Percentiles rank a stretch among this genome's conserved stretches.
Evolutionary conservation across 2,797 vertebrate genomes (phyloP).

Genomic region (Thripadectes ignobilis): DNA sequence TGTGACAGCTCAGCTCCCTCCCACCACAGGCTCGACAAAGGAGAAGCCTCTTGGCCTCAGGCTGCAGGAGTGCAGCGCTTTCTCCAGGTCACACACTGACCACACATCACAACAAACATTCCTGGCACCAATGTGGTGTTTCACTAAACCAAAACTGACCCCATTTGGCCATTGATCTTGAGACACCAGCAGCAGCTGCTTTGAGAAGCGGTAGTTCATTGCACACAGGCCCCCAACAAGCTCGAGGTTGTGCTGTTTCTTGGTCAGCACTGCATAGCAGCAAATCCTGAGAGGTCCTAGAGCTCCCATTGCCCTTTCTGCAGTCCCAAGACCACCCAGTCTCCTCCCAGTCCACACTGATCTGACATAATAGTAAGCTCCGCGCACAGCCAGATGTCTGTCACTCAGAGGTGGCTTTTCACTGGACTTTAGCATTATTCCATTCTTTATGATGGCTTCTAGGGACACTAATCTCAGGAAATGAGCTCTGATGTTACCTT

Average conservation of each 20-base stretch:
- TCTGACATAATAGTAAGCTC: not conserved
- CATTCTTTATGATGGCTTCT: not conserved
- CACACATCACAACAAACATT: not conserved
- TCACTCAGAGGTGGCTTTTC: not conserved
- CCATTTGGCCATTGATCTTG: not conserved
- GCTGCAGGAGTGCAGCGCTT: accelerated
- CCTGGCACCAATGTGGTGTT: not conserved
- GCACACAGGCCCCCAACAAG: not conserved
- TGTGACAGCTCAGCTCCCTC: not conserved
- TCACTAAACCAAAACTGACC: not conserved
- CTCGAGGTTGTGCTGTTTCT: too few relatives aligned
- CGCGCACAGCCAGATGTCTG: not conserved
- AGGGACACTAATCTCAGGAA: not conserved
- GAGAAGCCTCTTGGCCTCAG: not conserved
- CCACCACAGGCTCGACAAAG: not conserved
- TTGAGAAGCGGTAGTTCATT: not conserved
- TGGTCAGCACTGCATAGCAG: not conserved
- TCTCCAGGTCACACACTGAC: not conserved
- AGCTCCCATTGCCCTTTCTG: not conserved
- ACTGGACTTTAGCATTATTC: not conserved
- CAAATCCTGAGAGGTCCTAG: not conserved
- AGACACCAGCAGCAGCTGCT: not conserved
- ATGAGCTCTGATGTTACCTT: not conserved
- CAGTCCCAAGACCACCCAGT: not conserved
- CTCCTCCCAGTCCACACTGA: not conserved